A percentile compares a stretch with the other conserved stretches of the same genome.
Conservation (phyloP, 2,797 vertebrate genomes). For the Anas bernieri region DNA sequence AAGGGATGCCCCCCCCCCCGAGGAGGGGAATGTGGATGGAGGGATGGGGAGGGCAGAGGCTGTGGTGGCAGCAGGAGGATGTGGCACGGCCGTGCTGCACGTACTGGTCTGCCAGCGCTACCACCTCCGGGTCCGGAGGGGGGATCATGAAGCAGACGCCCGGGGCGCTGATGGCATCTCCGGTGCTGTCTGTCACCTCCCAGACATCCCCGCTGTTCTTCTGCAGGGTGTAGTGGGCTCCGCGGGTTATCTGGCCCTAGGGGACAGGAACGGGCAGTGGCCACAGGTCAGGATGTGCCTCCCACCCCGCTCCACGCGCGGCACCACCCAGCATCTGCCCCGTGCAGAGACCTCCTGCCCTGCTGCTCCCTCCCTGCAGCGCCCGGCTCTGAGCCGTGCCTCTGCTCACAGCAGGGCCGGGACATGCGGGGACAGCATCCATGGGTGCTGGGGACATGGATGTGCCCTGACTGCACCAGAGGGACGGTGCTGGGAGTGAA, state of each 20-base stretch:
- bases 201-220: slow-evolving; percentile 86
- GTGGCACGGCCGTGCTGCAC: not conserved
- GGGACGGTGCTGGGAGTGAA: not conserved
- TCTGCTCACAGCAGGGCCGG: not conserved
- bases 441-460: not conserved
- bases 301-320: fast-evolving
- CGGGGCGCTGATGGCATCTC: slow-evolving; percentile 84
- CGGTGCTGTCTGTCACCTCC: slow-evolving; percentile 87
- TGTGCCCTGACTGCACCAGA: fast-evolving
- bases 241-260: slow-evolving; percentile 87
- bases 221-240: slow-evolving; percentile 89
- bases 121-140: slow-evolving; percentile 87
- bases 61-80: fast-evolving
- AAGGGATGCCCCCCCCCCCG: no score
- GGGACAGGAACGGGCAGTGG: not conserved
- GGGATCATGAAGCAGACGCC: slow-evolving; percentile 93
- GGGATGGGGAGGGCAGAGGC: not conserved
- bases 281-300: not conserved
- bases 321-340: not conserved
- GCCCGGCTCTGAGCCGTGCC: not conserved
- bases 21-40: not conserved
- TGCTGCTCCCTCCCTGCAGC: not conserved
- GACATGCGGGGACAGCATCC: not conserved
- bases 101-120: slow-evolving; percentile 87
- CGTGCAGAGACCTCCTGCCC: not conserved